Base-by-base conservation (phyloP, 2,797 vertebrate species). In the Mormyrops attenuatus region DNA sequence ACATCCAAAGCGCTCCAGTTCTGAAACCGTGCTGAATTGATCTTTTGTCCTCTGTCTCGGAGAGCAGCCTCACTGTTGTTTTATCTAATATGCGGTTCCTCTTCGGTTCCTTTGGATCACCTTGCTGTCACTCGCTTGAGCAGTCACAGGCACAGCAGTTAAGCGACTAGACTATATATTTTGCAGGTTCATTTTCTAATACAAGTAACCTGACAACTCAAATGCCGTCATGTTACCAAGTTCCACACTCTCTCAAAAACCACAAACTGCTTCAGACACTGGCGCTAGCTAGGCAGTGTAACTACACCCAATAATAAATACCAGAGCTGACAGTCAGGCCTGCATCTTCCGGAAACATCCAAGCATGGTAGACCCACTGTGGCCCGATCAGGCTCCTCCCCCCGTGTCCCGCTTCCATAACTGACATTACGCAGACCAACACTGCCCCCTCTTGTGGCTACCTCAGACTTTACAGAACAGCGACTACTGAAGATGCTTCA, bases 391-490 rank as follows among this genome's bases (percentile, higher is more conserved):
- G 5, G 53, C 5, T 47, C 34, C 34, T 47, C 34, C 41, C 17
- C 17, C 30, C 5, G 9, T 47, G 47, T 55, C 30, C 49, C 41
- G 11, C 26, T 9, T 87, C 85, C 85, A 34, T 38, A n/a, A n/a
- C 60, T 66, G 53, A 47, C 26, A 11, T 55, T 87, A 22, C 30
- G 44, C 30, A 90, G 88, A 82, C 22, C 22, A 88, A 57, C 85
- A 57, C 20, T 63, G 2, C 89, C 41, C 26, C 89, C 34, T 90
- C 52, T 60, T 69, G 89, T 87, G 41, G 60, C 69, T 57, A 52
- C 9, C 30, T 69, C 47, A 73, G 17, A 87, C 34, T 55, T 87
- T 50, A 49, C 87, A 88, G 50, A 15, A 15, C 15, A 20, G 7
- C 30, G 15, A 17, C 77, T 47, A 44, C 57, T 22, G 34, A 41